phyloP scores from a whole-genome alignment of 2,888 invertebrate species.

The Ryuthela nishihirai region DNA sequence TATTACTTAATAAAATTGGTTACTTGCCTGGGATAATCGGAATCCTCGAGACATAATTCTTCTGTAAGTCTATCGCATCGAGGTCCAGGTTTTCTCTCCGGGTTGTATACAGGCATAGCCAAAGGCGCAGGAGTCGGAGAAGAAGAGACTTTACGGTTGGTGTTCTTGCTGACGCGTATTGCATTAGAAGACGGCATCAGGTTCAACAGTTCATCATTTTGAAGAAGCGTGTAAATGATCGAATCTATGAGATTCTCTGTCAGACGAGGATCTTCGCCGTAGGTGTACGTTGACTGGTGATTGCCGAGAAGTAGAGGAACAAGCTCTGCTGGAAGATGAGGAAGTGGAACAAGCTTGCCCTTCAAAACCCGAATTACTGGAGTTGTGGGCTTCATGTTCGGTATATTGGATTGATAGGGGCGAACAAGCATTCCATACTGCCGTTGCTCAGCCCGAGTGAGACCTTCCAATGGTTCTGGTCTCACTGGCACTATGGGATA shows the following conservation, averaged over 20 bases:
- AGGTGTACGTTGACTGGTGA: slow-evolving; percentile 10
- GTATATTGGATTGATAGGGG: slow-evolving; percentile 12
- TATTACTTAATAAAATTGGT: not conserved
- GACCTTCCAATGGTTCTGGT: not conserved
- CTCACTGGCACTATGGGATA: too few relatives aligned
- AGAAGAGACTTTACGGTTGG: too few relatives aligned
- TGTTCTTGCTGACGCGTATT: too few relatives aligned
- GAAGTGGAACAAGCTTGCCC: slow-evolving; percentile 20
- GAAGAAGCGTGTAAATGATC: slow-evolving; percentile 13
- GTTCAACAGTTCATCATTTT: slow-evolving; percentile 15
- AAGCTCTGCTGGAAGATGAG: slow-evolving; percentile 20
- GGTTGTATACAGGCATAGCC: slow-evolving; percentile 1
- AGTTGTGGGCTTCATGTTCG: too few relatives aligned
- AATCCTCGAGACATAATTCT: slow-evolving; percentile 63
- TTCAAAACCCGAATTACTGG: slow-evolving; percentile 14
- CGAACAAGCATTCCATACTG: slow-evolving; percentile 23
- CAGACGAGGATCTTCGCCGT: slow-evolving; percentile 3
- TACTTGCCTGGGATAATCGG: slow-evolving; percentile 73
- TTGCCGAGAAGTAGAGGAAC: slow-evolving; percentile 22
- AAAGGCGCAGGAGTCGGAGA: too few relatives aligned
- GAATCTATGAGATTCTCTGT: slow-evolving; percentile 20
- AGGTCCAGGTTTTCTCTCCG: slow-evolving; percentile 27
- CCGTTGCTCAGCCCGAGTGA: slow-evolving; percentile 17
- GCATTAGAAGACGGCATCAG: not conserved
- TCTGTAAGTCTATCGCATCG: slow-evolving; percentile 45